A percentile compares a stretch with the other conserved stretches of the same genome.
Evolutionary conservation across 1,140 invertebrate species (phyloP).

Genomic region (Piezodorus guildinii): DNA sequence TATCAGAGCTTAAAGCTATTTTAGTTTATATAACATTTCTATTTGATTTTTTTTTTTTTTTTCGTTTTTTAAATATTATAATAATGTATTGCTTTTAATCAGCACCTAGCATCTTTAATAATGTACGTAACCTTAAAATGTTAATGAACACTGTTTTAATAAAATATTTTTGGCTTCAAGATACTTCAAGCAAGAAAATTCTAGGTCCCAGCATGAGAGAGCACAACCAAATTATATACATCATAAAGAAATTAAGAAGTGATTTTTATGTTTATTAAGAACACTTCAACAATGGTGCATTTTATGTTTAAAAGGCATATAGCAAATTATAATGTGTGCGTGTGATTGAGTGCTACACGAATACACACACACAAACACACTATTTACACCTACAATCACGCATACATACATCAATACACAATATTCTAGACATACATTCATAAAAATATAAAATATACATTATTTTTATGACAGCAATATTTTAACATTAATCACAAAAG

Average conservation of each 20-base stretch:
- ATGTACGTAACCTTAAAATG: conserved; percentile 11
- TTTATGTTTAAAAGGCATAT: conserved; percentile 3
- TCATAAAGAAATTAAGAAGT: conserved; percentile 15
- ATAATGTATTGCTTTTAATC: conserved; percentile 20
- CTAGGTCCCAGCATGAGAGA: conserved; percentile 7
- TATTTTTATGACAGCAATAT: not conserved
- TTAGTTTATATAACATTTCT: conserved; percentile 8
- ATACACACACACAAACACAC: not conserved
- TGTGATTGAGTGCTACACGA: not conserved
- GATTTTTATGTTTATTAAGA: conserved; percentile 5
- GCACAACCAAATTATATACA: not conserved
- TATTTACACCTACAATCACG: not conserved
- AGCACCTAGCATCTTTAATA: conserved; percentile 21
- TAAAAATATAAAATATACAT: conserved; percentile 1
- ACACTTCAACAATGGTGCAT: conserved; percentile 3
- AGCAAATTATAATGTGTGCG: not conserved
- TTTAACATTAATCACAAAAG: not conserved
- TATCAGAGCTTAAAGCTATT: conserved; percentile 12
- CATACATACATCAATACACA: not conserved
- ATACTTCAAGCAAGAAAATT: conserved; percentile 6
- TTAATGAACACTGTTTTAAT: conserved; percentile 19
- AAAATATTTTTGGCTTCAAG: not conserved
- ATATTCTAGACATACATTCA: not conserved
- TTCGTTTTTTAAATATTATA: not conserved
- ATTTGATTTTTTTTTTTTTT: conserved; percentile 7